A percentile compares a stretch with the other conserved stretches of the same genome.
phyloP scores from a whole-genome alignment of 2,888 invertebrate species.

The Prenolepis imparis region DNA sequence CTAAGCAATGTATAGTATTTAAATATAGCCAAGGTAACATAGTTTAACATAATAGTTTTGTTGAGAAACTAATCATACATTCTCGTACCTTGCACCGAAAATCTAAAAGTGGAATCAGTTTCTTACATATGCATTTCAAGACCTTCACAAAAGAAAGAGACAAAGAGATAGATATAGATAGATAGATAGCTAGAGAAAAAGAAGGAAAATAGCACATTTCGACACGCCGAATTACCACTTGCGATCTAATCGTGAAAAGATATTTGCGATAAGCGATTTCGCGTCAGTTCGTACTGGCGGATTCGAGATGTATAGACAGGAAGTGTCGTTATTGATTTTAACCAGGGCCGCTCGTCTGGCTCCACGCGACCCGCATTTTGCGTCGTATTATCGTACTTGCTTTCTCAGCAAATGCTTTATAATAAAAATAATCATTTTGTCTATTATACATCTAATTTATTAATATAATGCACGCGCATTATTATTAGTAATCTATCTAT shows the following conservation, averaged over 20 bases:
- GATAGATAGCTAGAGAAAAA: slow-evolving; percentile 3
- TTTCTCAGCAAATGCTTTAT: background rate
- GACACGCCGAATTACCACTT: slow-evolving; percentile 40
- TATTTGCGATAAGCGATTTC: slow-evolving; percentile 54
- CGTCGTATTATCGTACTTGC: background rate
- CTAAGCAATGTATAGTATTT: background rate
- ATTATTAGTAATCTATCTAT: background rate
- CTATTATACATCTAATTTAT: background rate
- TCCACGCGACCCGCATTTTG: slow-evolving; percentile 28
- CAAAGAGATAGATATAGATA: background rate
- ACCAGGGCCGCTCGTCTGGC: slow-evolving; percentile 50
- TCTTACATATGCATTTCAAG: background rate
- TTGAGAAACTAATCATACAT: background rate
- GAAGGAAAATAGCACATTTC: slow-evolving; percentile 43
- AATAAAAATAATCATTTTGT: background rate
- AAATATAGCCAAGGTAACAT: slow-evolving; percentile 9
- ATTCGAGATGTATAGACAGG: slow-evolving; percentile 47
- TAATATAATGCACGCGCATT: background rate
- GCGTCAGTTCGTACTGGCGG: slow-evolving; percentile 35
- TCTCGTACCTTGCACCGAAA: slow-evolving; percentile 17
- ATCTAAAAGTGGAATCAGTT: slow-evolving; percentile 26
- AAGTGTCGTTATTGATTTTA: slow-evolving; percentile 68
- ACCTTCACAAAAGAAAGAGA: slow-evolving; percentile 13
- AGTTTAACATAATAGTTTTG: slow-evolving; percentile 20
- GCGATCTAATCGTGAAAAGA: slow-evolving; percentile 28